Evolutionary conservation across 1,140 invertebrate species (phyloP), one percentile per base, ranked within the genome.

Genomic region (Ridgeia piscesae): DNA sequence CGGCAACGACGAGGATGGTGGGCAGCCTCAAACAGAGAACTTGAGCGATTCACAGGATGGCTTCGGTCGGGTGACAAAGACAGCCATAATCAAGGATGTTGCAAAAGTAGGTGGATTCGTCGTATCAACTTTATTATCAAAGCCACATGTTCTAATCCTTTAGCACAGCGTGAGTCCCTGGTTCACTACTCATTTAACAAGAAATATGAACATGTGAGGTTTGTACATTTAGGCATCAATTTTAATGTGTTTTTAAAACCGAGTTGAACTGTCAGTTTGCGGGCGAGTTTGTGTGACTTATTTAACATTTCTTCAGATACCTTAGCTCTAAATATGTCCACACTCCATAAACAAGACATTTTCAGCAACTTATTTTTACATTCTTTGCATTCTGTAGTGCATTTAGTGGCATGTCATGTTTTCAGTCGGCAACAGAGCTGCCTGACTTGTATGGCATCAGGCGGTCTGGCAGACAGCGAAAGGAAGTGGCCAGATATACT

Each of bases 361-460:
- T n/a, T n/a, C n/a, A n/a, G n/a, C n/a, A n/a, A n/a, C n/a, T n/a
- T n/a, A n/a, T n/a, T 77, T 77, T 4, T 21, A 77, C 11, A 77
- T 42, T 42, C 58, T 77, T 27, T 77, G 58, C 27, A 31, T 77
- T 77, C 58, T 77, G 11, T 21, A 77, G 58, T 77, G 58, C 27
- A 77, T 77, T 77, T 77, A 77, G 2, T 31, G 27, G 27, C 17
- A 21, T 50, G 21, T 50, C 21, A 21, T 90, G 89, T 42, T 91
- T 93, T 34, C 50, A 93, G 93, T 34, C 33, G 50, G 93, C 93
- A 4, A 92, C 92, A 88, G 93, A 95, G 92, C 93, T 94, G 50
- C 95, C 95, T 92, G 95, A 95, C 91, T 91, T 95, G 33, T 95
- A 95, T 93, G 94, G 95, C 48, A 94, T 95, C 35, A 91, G 95